Conservation (phyloP, 2,797 vertebrate genomes). For the Linurgus olivaceus region DNA sequence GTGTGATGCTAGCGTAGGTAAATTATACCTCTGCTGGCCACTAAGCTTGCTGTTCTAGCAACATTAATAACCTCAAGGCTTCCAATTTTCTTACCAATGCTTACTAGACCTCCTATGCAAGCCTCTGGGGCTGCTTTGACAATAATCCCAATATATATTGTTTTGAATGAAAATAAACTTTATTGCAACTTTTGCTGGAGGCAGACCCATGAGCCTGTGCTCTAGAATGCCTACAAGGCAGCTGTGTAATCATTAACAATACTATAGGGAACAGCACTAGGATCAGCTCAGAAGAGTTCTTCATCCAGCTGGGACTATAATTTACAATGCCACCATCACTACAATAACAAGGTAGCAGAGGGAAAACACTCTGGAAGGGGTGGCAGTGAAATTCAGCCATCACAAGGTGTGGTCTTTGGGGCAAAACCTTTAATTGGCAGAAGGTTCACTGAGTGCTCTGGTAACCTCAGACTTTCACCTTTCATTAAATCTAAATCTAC, state of each 20-base stretch:
- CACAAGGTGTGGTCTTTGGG: conserved; percentile 40
- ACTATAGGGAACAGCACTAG: conserved; percentile 47
- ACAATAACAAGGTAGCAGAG: conserved; percentile 64
- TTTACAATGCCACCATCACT: conserved; percentile 66
- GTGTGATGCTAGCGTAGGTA: conserved; percentile 51
- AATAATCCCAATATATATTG: conserved; percentile 74
- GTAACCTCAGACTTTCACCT: conserved; percentile 35
- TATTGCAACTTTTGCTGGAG: conserved; percentile 66
- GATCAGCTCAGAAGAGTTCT: conserved; percentile 62
- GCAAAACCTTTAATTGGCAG: conserved; percentile 8
- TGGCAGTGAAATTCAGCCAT: conserved; percentile 61
- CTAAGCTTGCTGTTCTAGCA: conserved; percentile 57
- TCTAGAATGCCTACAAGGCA: conserved; percentile 70
- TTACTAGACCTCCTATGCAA: conserved; percentile 67
- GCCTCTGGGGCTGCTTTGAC: conserved; percentile 61
- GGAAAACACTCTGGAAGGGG: conserved; percentile 52
- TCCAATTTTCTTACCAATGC: conserved; percentile 70
- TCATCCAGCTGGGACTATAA: conserved; percentile 68
- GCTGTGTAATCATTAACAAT: conserved; percentile 75
- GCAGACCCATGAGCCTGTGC: conserved; percentile 23
- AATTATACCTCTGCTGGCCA: conserved; percentile 67
- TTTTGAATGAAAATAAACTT: conserved; percentile 75
- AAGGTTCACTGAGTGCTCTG: conserved; percentile 29
- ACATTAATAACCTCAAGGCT: conserved; percentile 69
- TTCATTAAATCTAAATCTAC: conserved; percentile 14